Evolutionary conservation across 2,113 vertebrate genomes (phyloP).

Genomic region (Hystrix cristata): DNA sequence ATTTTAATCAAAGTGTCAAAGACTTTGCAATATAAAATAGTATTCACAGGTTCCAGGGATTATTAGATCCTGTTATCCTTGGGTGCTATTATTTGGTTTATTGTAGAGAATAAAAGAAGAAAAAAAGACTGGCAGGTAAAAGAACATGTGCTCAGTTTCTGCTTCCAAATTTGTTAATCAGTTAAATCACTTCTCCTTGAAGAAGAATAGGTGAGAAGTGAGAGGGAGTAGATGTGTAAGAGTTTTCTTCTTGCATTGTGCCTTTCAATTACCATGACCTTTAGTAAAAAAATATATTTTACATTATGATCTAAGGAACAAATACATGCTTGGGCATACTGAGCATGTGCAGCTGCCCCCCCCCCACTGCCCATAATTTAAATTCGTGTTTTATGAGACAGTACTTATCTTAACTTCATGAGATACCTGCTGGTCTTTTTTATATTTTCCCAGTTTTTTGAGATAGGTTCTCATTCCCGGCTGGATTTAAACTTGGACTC

Average conservation of each 20-base stretch:
- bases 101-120: not conserved
- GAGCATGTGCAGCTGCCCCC: too few species aligned
- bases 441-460: not conserved
- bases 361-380: not conserved
- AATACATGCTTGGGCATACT: not conserved
- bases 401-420: not conserved
- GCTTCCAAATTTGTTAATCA: not conserved
- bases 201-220: not conserved
- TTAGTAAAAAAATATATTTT: slow-evolving; percentile 28
- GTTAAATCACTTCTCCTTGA: slow-evolving; percentile 40
- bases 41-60: not conserved
- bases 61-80: slow-evolving; percentile 17
- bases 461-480: not conserved
- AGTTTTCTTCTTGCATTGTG: slow-evolving; percentile 33
- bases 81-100: not conserved
- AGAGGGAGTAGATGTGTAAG: not conserved
- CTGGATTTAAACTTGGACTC: not conserved
- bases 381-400: slow-evolving; percentile 37
- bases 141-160: not conserved
- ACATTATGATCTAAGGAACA: not conserved
- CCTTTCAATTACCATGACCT: slow-evolving; percentile 5
- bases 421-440: not conserved
- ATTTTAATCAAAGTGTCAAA: not conserved
- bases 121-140: not conserved
- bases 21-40: not conserved